These are phyloP conservation scores for Liasis olivaceus DNA, from an alignment of 2,797 vertebrate species.

Conservation along the genomic window DNA sequence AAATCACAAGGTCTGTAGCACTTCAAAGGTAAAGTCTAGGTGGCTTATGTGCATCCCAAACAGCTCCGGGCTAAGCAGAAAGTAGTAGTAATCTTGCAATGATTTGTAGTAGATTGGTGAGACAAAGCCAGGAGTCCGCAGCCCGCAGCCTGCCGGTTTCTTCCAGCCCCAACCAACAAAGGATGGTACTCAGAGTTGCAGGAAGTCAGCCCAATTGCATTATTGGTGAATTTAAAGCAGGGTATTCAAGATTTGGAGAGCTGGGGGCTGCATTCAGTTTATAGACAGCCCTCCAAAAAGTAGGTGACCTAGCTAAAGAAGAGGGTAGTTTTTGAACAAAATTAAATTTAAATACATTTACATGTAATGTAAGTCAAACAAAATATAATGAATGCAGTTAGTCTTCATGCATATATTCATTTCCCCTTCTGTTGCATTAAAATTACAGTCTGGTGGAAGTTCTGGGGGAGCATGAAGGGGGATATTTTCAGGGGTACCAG, in stretches of 20 bases:
- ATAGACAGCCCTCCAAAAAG: background rate
- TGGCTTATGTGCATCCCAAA: too few species aligned
- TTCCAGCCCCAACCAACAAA: background rate
- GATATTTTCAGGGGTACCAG: background rate
- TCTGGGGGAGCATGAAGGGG: background rate
- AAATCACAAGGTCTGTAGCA: too few species aligned
- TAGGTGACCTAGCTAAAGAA: background rate
- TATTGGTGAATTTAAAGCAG: background rate
- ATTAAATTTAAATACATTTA: background rate
- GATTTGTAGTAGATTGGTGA: too few species aligned
- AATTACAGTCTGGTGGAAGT: background rate
- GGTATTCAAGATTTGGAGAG: background rate
- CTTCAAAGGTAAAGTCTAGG: too few species aligned
- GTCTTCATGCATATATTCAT: background rate
- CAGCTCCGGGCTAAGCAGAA: too few species aligned
- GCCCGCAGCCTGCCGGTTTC: background rate
- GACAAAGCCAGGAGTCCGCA: background rate
- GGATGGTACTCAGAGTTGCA: background rate
- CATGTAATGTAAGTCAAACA: background rate
- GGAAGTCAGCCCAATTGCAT: background rate
- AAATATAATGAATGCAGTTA: background rate
- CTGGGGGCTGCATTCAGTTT: background rate
- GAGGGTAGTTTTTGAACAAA: background rate
- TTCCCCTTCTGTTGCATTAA: background rate
- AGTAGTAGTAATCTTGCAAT: too few species aligned